Evolutionary conservation across 2,797 vertebrate genomes (phyloP), one percentile per base, ranked within the genome.

Genomic region (Betta splendens): DNA sequence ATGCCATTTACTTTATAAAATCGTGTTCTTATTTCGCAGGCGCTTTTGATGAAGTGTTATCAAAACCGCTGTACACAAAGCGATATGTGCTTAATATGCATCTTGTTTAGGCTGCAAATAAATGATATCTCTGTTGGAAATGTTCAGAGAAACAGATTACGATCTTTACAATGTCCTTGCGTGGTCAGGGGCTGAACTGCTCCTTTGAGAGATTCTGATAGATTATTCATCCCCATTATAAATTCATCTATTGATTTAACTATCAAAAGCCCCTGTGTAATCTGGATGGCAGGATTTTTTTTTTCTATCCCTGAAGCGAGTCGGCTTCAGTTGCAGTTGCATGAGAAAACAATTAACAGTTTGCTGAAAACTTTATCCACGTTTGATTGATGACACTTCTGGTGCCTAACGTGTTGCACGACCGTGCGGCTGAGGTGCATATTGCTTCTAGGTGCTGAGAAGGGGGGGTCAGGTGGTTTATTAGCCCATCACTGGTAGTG

Each of bases 381-480:
- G 59, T 61, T 61, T 80, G 77, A 86, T 73, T 50, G 64, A 86
- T 71, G 72, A 29, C 32, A 33, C 37, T 21, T 47, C 63, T 77
- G 36, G 40, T 49, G 45, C 63, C 64, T 64, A 39, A 59, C 57
- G 42, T 55, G 68, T 25, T 42, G 59, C 18, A 44, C 54, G 31
- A 68, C 69, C 52, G 60, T 58, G 53, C 26, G 72, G 61, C 68
- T 72, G 47, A 9, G 1, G 46, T 37, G 60, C 49, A 69, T 75
- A 65, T 73, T 64, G 64, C 69, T 37, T 71, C 33, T 21, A 51
- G 54, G 25, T 61, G 46, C 46, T 15, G 47, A 37, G 45, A 12
- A 15, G 16, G 22, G 21, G 79, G 69, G 62, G 47, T 65, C 75
- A 67, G 62, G 68, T 64, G 56, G 69, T 80, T 85, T 87, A 83